These are phyloP conservation scores for Catagonus wagneri DNA, from an alignment of 2,113 vertebrate species.

Conservation along the genomic window DNA sequence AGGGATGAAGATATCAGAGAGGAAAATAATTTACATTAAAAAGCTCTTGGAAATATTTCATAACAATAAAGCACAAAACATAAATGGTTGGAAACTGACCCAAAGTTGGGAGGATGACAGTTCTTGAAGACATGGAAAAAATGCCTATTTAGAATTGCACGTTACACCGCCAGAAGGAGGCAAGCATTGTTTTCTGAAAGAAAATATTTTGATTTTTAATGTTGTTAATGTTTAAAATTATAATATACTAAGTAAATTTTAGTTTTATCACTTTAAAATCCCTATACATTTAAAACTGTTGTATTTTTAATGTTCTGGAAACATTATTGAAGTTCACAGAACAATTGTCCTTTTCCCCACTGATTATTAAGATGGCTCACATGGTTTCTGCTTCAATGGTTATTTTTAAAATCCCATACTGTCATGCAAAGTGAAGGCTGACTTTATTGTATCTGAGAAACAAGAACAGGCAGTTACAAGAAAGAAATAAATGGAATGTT, in stretches of 20 bases:
- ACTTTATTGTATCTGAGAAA: neutral
- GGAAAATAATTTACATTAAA: neutral
- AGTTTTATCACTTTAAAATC: slow-evolving; percentile 31
- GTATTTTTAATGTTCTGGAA: neutral
- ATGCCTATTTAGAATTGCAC: neutral
- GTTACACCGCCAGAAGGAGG: neutral
- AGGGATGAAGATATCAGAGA: neutral
- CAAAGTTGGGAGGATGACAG: neutral
- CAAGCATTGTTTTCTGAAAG: neutral
- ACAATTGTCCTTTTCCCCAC: neutral
- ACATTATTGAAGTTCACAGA: neutral
- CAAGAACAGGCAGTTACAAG: neutral
- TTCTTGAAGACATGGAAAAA: neutral
- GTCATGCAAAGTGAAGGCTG: neutral
- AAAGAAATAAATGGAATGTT: neutral
- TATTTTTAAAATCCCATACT: neutral
- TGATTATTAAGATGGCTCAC: neutral
- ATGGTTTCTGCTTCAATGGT: neutral
- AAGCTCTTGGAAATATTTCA: neutral
- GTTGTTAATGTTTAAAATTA: neutral
- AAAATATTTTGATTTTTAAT: neutral
- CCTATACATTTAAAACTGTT: neutral
- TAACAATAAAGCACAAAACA: neutral
- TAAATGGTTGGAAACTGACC: neutral
- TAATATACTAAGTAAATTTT: neutral